phyloP scores from a whole-genome alignment of 1,140 invertebrate genomes.

The Drosophila pallidifrons region DNA sequence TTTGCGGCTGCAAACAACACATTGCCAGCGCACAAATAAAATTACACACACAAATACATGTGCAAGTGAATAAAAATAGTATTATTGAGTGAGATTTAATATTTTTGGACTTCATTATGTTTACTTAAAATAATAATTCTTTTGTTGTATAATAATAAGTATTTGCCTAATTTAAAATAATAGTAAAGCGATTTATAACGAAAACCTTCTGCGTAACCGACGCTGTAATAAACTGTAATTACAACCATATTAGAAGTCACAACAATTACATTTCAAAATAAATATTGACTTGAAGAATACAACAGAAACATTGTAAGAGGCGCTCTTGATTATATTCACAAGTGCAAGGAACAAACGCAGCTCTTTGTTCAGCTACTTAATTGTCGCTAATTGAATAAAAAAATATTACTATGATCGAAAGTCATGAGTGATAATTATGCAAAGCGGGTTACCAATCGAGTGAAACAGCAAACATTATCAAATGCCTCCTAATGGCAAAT shows the following conservation, averaged over 20 bases:
- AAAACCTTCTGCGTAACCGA: no score
- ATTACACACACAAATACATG: conserved; percentile 3
- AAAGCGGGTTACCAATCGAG: conserved; percentile 13
- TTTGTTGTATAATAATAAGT: neutral
- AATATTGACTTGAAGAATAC: conserved; percentile 41
- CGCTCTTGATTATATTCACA: conserved; percentile 23
- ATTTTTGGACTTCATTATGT: neutral
- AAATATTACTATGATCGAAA: conserved; percentile 41
- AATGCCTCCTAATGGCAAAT: conserved; percentile 9
- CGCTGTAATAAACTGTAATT: no score
- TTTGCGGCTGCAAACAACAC: conserved; percentile 23
- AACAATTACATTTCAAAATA: neutral
- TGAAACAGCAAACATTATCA: conserved; percentile 2
- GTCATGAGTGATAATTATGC: conserved; percentile 33
- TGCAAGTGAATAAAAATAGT: conserved; percentile 8
- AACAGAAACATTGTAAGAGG: conserved; percentile 26
- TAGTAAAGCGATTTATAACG: no score
- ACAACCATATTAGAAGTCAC: no score
- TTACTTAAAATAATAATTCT: neutral
- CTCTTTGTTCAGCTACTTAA: conserved; percentile 48
- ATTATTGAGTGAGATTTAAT: conserved; percentile 8
- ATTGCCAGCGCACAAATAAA: conserved; percentile 8
- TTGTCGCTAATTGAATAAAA: conserved; percentile 58
- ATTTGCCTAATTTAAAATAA: neutral
- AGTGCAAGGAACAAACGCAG: conserved; percentile 44